phyloP scores from a whole-genome alignment of 1,140 invertebrate genomes.

The Venustaconcha ellipsiformis region DNA sequence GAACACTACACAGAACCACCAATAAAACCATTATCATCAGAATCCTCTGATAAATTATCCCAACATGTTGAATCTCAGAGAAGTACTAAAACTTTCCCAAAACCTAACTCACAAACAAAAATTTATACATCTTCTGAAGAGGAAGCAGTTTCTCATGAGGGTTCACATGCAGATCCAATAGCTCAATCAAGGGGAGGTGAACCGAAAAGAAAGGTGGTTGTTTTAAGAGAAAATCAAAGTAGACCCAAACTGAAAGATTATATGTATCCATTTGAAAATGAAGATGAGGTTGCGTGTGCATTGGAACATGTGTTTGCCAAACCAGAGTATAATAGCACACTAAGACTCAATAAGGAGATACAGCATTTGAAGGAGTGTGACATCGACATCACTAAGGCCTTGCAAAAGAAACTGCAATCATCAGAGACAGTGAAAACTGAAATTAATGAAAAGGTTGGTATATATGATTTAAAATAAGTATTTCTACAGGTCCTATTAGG shows the following conservation, averaged over 20 bases:
- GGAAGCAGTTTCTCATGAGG: too few species aligned
- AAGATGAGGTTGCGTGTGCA: constrained; percentile 26
- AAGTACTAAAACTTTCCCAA: constrained; percentile 15
- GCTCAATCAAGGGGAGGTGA: constrained; percentile 7
- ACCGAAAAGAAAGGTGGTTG: constrained; percentile 36
- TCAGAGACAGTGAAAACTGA: constrained; percentile 51
- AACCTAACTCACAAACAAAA: background rate
- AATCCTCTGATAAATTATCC: background rate
- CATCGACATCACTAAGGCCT: constrained; percentile 45
- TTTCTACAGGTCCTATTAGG: too few species aligned
- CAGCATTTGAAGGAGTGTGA: constrained; percentile 38
- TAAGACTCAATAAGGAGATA: constrained; percentile 51
- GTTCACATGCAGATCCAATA: constrained; percentile 15
- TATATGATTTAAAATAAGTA: too few species aligned
- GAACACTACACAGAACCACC: background rate
- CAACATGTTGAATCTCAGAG: background rate
- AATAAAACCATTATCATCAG: constrained; percentile 2
- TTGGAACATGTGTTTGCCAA: constrained; percentile 56
- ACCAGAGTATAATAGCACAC: constrained; percentile 60
- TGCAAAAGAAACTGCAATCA: constrained; percentile 42
- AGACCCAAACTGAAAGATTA: constrained; percentile 40
- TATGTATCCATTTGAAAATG: constrained; percentile 48
- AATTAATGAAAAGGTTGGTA: constrained; percentile 59
- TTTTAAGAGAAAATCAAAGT: constrained; percentile 47
- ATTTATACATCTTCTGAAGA: background rate